Conservation (phyloP, 2,888 invertebrate genomes). For the Drosophila percnosoma region DNA sequence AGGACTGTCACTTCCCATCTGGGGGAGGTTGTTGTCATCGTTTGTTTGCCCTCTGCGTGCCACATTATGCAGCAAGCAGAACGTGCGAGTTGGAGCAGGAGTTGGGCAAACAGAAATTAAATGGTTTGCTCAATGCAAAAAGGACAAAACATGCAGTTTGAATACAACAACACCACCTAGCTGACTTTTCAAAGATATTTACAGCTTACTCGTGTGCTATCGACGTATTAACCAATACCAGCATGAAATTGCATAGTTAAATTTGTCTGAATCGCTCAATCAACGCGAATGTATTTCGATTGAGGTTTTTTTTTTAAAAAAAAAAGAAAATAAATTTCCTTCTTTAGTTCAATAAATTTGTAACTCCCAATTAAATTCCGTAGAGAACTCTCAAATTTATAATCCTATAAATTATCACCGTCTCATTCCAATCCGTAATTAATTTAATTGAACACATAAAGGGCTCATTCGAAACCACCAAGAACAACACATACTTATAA, state of each 20-base stretch:
- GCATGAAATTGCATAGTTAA: neutral
- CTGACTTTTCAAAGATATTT: neutral
- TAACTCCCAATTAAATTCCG: neutral
- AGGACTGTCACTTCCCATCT: slow-evolving; percentile 18
- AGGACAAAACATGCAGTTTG: slow-evolving; percentile 8
- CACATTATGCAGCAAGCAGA: slow-evolving; percentile 29
- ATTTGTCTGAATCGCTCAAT: neutral
- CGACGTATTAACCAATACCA: neutral
- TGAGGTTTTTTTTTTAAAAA: neutral
- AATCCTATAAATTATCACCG: neutral
- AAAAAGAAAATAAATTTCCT: neutral
- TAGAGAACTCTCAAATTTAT: neutral
- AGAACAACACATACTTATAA: neutral
- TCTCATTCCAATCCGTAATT: neutral
- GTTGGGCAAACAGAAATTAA: slow-evolving; percentile 6
- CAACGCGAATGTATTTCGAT: neutral
- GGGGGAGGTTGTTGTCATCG: slow-evolving; percentile 22
- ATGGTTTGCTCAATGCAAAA: slow-evolving; percentile 17
- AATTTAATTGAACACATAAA: slow-evolving; percentile 5
- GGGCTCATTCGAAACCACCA: neutral
- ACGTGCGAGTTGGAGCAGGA: slow-evolving; percentile 3
- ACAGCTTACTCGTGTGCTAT: neutral
- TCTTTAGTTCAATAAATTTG: neutral
- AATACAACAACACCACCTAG: slow-evolving; percentile 9
- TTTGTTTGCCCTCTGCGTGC: slow-evolving; percentile 41